Conservation (phyloP, 2,888 invertebrate species). For the Nebria salina region DNA sequence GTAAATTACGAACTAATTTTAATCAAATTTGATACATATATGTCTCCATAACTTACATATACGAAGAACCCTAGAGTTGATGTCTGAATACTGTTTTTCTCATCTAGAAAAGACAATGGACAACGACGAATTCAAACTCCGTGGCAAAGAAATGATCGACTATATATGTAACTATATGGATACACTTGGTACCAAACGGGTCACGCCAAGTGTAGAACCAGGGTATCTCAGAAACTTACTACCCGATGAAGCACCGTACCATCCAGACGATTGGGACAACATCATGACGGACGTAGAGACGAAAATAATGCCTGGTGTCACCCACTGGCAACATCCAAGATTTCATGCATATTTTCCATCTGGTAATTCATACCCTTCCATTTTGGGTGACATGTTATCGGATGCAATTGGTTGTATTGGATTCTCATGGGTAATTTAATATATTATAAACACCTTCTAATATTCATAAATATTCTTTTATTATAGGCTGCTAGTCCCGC, state of each 20-base stretch:
- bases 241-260: conserved; percentile 82
- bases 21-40: too few relatives aligned
- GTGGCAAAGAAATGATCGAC: conserved; percentile 95
- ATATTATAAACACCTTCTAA: background rate
- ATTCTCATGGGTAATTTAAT: conserved; percentile 89
- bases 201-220: conserved; percentile 90
- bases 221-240: conserved; percentile 85
- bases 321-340: conserved; percentile 98
- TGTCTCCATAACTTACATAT: too few relatives aligned
- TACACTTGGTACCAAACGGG: conserved; percentile 80
- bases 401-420: conserved; percentile 97
- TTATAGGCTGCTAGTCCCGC: conserved; percentile 95
- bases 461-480: conserved; percentile 25
- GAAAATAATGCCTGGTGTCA: conserved; percentile 95
- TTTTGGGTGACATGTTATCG: conserved; percentile 96
- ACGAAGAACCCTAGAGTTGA: too few relatives aligned
- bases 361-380: conserved; percentile 96
- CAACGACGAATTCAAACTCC: conserved; percentile 83
- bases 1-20: too few relatives aligned
- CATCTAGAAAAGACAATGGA: conserved; percentile 71
- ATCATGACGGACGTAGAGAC: conserved; percentile 91
- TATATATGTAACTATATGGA: conserved; percentile 92
- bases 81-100: background rate
- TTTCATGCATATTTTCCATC: conserved; percentile 99
- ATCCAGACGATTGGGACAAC: conserved; percentile 85